These are phyloP conservation scores for Cryptoblepharus egeriae DNA, from an alignment of 2,797 vertebrate genomes.

Conservation along the genomic window DNA sequence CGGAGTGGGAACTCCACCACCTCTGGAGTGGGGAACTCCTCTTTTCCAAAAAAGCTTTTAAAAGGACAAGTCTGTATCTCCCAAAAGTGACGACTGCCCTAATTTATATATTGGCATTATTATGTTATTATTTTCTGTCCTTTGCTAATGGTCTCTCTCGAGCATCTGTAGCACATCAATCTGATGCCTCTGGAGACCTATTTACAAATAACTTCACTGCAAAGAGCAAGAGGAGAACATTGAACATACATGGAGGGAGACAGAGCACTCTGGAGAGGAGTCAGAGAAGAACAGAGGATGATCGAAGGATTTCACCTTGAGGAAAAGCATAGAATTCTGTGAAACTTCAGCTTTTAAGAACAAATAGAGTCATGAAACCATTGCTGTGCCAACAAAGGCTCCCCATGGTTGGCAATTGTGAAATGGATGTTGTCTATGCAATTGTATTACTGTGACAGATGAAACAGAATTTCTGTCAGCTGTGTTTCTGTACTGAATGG, in stretches of 20 bases:
- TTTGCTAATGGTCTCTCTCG: constrained; percentile 28
- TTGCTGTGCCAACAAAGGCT: background rate
- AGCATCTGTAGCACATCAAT: constrained; percentile 22
- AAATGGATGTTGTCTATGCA: background rate
- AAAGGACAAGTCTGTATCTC: background rate
- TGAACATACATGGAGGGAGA: background rate
- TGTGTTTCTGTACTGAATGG: background rate
- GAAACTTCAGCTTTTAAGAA: background rate
- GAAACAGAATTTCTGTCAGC: background rate
- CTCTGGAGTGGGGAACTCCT: background rate
- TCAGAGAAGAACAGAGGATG: background rate
- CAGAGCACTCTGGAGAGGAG: background rate
- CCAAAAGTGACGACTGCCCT: constrained; percentile 13
- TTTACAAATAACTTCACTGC: constrained; percentile 18
- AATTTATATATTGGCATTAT: constrained; percentile 40
- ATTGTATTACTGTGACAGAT: background rate
- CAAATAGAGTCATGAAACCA: background rate
- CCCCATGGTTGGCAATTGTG: background rate
- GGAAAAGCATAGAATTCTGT: background rate
- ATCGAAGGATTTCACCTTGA: background rate
- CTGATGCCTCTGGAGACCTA: constrained; percentile 3
- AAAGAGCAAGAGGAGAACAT: constrained; percentile 14
- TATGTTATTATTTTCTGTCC: constrained; percentile 34
- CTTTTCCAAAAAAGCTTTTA: constrained; percentile 29
- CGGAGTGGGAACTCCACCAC: too few species aligned